Conservation (phyloP, 2,797 vertebrate genomes). For the Amniataba percoides region DNA sequence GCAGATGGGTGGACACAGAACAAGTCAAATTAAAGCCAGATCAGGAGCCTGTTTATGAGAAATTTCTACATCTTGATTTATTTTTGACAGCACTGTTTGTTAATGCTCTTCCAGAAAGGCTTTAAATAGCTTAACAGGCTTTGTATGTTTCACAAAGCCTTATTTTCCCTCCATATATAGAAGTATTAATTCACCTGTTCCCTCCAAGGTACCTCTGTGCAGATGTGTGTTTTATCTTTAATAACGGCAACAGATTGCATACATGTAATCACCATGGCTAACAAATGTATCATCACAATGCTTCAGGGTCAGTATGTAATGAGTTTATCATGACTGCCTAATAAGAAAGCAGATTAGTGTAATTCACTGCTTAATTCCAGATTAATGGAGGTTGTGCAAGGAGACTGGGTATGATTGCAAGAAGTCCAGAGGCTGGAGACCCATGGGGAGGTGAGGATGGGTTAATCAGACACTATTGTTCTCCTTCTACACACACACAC, state of each 20-base stretch:
- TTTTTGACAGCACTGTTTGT: not conserved
- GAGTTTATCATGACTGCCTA: slow-evolving; percentile 44
- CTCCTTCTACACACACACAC: slow-evolving; percentile 8
- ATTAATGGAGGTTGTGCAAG: slow-evolving; percentile 45
- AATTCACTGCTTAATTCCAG: slow-evolving; percentile 59
- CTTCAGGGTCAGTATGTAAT: slow-evolving; percentile 34
- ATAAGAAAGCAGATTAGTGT: slow-evolving; percentile 57
- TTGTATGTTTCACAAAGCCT: not conserved
- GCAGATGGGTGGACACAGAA: not conserved
- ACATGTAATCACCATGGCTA: slow-evolving; percentile 32
- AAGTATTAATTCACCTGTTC: slow-evolving; percentile 1
- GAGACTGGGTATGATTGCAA: slow-evolving; percentile 58
- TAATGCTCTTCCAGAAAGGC: not conserved
- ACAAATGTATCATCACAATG: slow-evolving; percentile 33
- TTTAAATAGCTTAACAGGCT: not conserved
- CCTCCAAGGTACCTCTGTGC: not conserved
- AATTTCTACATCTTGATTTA: not conserved
- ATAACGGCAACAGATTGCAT: slow-evolving; percentile 8
- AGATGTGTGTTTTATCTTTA: not conserved
- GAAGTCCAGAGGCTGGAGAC: slow-evolving; percentile 45
- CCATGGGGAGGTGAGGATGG: slow-evolving; percentile 38
- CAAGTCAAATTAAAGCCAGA: slow-evolving; percentile 5
- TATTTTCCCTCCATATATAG: not conserved
- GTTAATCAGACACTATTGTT: slow-evolving; percentile 76
- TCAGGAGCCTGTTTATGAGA: not conserved